Percentiles rank a stretch among this genome's conserved stretches.
Evolutionary conservation across 2,888 invertebrate species (phyloP).

Genomic region (Dusona sp.): DNA sequence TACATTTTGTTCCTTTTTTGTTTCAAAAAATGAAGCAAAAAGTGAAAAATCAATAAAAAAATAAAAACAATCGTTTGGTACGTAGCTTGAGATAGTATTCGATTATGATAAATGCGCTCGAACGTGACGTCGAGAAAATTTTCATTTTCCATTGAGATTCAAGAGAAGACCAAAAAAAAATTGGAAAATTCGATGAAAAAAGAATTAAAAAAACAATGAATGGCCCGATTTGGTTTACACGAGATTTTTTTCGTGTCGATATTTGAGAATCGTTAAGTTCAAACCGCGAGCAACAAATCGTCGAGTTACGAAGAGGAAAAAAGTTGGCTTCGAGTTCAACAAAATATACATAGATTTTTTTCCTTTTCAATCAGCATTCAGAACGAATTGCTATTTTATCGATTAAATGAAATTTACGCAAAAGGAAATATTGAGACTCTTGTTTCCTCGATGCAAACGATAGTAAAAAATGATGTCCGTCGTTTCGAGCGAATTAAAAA

Average conservation of each 20-base stretch:
- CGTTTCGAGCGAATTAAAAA: not conserved
- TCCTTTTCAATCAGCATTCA: not conserved
- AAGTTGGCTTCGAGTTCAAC: no score
- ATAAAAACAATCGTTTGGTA: constrained; percentile 33
- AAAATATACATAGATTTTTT: no score
- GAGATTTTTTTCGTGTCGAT: constrained; percentile 8
- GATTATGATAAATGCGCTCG: constrained; percentile 19
- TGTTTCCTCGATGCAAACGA: no score
- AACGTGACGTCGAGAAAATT: constrained; percentile 4
- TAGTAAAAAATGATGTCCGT: not conserved
- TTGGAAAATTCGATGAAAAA: constrained; percentile 12
- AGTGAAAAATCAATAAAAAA: constrained; percentile 36
- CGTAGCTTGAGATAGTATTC: constrained; percentile 21
- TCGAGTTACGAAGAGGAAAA: not conserved
- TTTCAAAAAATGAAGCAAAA: constrained; percentile 13
- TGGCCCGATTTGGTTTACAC: not conserved
- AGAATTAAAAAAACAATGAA: not conserved
- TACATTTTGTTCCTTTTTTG: not conserved
- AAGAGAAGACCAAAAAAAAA: not conserved
- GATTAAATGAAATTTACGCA: no score
- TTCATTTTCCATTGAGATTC: constrained; percentile 15
- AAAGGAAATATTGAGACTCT: no score
- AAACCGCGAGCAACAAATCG: constrained; percentile 38
- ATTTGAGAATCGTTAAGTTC: constrained; percentile 38
- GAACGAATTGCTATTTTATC: not conserved